Conservation (phyloP, 2,888 invertebrate species). For the Tholera decimalis region DNA sequence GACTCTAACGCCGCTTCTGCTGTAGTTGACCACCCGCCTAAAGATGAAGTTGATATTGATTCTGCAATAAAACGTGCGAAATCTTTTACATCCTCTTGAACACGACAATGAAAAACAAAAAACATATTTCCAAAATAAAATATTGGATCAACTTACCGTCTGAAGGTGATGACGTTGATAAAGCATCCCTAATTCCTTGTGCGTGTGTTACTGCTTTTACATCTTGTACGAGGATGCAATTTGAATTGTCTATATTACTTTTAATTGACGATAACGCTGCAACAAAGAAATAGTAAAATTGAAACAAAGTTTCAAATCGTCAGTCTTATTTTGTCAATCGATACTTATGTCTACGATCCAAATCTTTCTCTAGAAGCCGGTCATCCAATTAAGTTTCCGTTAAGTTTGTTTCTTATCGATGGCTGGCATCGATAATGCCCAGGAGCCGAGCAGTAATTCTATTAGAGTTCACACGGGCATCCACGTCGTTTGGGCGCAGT, state of each 20-base stretch:
- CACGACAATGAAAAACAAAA: constrained; percentile 4
- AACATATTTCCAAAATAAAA: neutral
- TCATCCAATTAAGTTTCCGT: constrained; percentile 83
- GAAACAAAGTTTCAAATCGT: constrained; percentile 30
- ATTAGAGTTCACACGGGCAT: constrained; percentile 80
- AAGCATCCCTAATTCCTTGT: constrained; percentile 95
- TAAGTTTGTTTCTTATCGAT: constrained; percentile 81
- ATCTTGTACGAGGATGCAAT: constrained; percentile 97
- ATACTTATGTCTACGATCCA: constrained; percentile 69
- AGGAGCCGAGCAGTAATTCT: constrained; percentile 83
- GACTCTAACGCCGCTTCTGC: constrained; percentile 91
- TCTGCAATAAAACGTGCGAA: constrained; percentile 87
- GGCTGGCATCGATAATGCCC: constrained; percentile 80
- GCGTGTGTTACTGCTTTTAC: constrained; percentile 97
- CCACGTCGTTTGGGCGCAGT: constrained; percentile 71
- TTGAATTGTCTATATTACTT: constrained; percentile 96
- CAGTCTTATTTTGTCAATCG: constrained; percentile 53
- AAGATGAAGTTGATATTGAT: constrained; percentile 91
- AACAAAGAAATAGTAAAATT: constrained; percentile 81
- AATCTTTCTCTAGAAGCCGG: constrained; percentile 77
- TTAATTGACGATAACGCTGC: constrained; percentile 97
- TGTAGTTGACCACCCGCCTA: constrained; percentile 89
- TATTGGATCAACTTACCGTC: constrained; percentile 77
- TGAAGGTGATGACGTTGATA: constrained; percentile 89
- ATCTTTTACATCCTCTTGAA: constrained; percentile 35